A percentile compares a stretch with the other conserved stretches of the same genome.
phyloP scores from a whole-genome alignment of 92 coral and sea anemone species.

The Epizoanthus stellaris region DNA sequence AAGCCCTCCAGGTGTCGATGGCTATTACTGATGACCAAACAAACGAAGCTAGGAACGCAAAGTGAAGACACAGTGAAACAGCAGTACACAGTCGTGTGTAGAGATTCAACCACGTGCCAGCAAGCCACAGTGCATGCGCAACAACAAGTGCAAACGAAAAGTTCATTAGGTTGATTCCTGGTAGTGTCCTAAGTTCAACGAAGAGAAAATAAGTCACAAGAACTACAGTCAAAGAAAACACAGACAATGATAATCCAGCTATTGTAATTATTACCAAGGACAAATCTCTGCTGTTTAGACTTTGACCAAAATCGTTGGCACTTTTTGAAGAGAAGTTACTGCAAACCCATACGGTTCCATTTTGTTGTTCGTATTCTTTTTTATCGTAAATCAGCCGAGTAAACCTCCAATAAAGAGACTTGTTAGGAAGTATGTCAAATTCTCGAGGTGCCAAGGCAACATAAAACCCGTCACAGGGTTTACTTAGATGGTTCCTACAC shows the following conservation, averaged over 20 bases:
- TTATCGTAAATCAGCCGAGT: background rate
- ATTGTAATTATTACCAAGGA: constrained; percentile 3
- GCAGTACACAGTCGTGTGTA: constrained; percentile 6
- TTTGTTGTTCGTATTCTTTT: background rate
- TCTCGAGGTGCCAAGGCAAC: background rate
- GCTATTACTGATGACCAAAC: constrained; percentile 47
- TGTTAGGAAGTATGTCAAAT: background rate
- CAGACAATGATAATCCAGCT: constrained; percentile 20
- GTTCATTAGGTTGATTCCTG: constrained; percentile 57
- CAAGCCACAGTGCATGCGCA: constrained; percentile 9
- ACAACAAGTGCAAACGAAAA: constrained; percentile 28
- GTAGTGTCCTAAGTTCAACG: constrained; percentile 45
- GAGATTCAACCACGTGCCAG: background rate
- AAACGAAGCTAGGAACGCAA: constrained; percentile 39
- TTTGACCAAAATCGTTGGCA: background rate
- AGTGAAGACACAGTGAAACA: constrained; percentile 28
- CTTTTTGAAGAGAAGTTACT: background rate
- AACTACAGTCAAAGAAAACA: constrained; percentile 22
- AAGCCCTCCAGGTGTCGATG: constrained; percentile 48
- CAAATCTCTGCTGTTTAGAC: background rate
- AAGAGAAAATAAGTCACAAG: constrained; percentile 44
- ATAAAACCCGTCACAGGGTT: background rate
- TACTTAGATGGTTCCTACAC: background rate
- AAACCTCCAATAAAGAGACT: constrained; percentile 12
- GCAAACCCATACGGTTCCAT: background rate